Percentiles rank a stretch among this genome's conserved stretches.
These are phyloP conservation scores for Lasius fuliginosus DNA, from an alignment of 2,888 invertebrate species.

Conservation along the genomic window DNA sequence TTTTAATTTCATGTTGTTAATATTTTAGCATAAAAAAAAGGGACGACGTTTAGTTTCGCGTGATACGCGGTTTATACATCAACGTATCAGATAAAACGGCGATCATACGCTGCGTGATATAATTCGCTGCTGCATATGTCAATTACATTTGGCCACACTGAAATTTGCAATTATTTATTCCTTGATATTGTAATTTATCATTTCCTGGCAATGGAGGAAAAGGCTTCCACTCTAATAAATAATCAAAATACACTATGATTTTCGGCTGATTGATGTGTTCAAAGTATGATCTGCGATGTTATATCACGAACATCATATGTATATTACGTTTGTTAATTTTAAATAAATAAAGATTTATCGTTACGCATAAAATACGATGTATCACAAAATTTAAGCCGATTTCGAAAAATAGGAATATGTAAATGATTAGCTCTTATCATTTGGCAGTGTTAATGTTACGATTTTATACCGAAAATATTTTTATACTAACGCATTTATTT, in stretches of 20 bases:
- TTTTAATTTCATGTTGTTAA: slow-evolving; percentile 25
- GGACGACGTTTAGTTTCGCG: neutral
- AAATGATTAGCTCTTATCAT: too few relatives aligned
- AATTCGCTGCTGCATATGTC: neutral
- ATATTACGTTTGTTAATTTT: neutral
- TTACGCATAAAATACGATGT: neutral
- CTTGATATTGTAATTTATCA: neutral
- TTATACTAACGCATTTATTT: slow-evolving; percentile 7
- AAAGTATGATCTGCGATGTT: too few relatives aligned
- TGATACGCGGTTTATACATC: neutral
- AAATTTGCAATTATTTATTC: neutral
- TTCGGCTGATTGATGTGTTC: too few relatives aligned
- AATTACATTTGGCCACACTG: neutral
- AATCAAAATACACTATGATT: neutral
- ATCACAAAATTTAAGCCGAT: neutral
- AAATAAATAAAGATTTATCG: neutral
- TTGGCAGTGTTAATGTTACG: too few relatives aligned
- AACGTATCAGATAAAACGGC: neutral
- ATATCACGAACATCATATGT: too few relatives aligned
- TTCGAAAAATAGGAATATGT: neutral
- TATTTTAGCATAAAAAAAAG: neutral
- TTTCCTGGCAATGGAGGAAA: neutral
- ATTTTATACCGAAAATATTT: neutral
- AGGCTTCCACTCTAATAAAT: neutral
- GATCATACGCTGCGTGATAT: neutral